Base-by-base conservation (phyloP, 2,888 invertebrate species). In the Hirtodrosophila histrioides region DNA sequence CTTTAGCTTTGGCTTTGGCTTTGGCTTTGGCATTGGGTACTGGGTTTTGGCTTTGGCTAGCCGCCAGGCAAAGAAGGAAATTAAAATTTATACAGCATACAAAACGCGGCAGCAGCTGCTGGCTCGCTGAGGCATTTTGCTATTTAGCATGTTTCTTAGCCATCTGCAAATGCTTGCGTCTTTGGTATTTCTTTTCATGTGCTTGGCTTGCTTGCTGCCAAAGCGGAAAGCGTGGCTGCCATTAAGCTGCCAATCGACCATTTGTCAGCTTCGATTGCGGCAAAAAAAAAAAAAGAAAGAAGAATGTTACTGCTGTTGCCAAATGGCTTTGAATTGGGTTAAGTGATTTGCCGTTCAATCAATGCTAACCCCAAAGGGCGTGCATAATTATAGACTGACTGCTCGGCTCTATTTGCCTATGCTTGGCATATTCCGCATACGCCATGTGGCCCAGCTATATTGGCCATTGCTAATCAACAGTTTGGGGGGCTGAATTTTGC, bases 231-330 rank as follows among this genome's bases (percentile, higher is more conserved):
- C 84, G 75, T 80, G 71, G 75, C 71, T 77, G 77, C 75, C 86
- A 83, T 86, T 83, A 77, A 84, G 86, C 81, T 83, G 84, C 84
- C 84, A 84, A 77, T 86, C 78, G 78, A 53, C 86, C 75, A 86
- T 86, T 82, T 86, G 86, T 86, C 78, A 86, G 81, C 68, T 68
- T 65, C 56, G 83, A 75, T 69, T 64, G 67, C 64, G 49, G 79
- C 60, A 62, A 65, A 41, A 61, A 54, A n/a, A n/a, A n/a, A n/a
- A n/a, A n/a, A n/a, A n/a, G n/a, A n/a, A n/a, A n/a, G n/a, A n/a
- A 63, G 67, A 76, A 54, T 40, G 40, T 54, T 31, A 8, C 9
- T 31, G 31, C 49, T 54, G 56, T 82, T 72, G 86, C 72, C 79
- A 85, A 31, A 73, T 65, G 67, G 54, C 66, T 71, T 76, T 58